These are phyloP conservation scores for Cetoscarus ocellatus DNA, from an alignment of 2,797 vertebrate species.

Conservation along the genomic window DNA sequence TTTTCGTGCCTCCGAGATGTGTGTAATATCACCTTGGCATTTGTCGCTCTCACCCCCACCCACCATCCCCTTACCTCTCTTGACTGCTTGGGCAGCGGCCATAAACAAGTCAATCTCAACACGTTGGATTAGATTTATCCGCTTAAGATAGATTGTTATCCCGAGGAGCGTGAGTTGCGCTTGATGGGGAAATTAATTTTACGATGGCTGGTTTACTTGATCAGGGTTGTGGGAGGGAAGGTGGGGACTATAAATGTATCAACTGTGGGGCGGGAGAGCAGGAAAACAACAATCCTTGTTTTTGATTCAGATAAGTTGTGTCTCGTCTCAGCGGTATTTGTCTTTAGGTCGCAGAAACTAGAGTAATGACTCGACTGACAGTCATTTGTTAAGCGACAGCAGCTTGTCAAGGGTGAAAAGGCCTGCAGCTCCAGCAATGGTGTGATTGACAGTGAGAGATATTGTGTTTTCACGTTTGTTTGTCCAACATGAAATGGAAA, in stretches of 20 bases:
- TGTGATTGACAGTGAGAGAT: conserved; percentile 60
- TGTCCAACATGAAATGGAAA: conserved; percentile 37
- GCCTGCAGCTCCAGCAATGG: conserved; percentile 43
- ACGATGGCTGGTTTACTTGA: conserved; percentile 84
- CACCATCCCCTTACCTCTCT: conserved; percentile 25
- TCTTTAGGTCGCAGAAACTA: conserved; percentile 60
- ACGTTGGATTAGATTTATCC: conserved; percentile 83
- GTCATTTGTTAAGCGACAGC: conserved; percentile 72
- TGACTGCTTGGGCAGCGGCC: conserved; percentile 74
- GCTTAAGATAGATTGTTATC: conserved; percentile 84
- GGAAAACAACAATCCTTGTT: conserved; percentile 57
- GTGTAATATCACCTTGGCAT: conserved; percentile 72
- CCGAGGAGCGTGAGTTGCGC: conserved; percentile 69
- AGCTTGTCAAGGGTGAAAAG: conserved; percentile 67
- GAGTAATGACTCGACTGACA: conserved; percentile 69
- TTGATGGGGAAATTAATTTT: conserved; percentile 84
- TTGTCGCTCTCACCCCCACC: conserved; percentile 47
- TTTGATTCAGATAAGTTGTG: conserved; percentile 56
- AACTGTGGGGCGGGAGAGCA: conserved; percentile 41
- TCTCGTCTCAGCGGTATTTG: conserved; percentile 43
- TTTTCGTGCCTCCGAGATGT: conserved; percentile 60
- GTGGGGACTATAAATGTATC: conserved; percentile 64
- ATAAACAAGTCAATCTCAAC: conserved; percentile 83
- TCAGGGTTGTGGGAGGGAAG: conserved; percentile 57
- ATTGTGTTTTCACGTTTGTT: conserved; percentile 53